Evolutionary conservation across 1,140 invertebrate species (phyloP).

Genomic region (Muscidifurax raptorellus): DNA sequence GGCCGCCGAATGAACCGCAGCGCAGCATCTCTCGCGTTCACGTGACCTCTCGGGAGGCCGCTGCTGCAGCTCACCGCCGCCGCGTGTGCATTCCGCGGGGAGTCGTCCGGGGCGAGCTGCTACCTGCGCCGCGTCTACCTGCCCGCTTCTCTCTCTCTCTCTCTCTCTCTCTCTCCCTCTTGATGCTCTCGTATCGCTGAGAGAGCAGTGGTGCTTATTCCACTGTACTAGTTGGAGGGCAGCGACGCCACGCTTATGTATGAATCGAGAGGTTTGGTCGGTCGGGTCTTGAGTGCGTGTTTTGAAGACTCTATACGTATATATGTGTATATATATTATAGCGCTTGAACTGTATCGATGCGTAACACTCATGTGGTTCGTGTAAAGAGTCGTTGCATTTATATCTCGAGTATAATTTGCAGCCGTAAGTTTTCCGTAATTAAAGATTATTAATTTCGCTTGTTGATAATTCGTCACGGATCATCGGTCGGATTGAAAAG

Average conservation of each 20-base stretch:
- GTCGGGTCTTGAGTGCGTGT: neutral
- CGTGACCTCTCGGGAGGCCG: constrained; percentile 11
- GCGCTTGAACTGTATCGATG: too few species aligned
- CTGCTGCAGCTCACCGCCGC: neutral
- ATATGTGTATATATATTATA: too few species aligned
- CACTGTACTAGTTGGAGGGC: too few species aligned
- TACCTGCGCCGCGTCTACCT: neutral
- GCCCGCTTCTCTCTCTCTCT: neutral
- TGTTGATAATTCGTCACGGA: too few species aligned
- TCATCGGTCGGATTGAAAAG: too few species aligned
- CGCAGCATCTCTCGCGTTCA: constrained; percentile 2
- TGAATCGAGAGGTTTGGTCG: neutral
- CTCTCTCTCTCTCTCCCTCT: constrained; percentile 3
- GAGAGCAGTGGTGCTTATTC: neutral
- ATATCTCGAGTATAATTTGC: too few species aligned
- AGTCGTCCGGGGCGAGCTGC: neutral
- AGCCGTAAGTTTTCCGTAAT: too few species aligned
- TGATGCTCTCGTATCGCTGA: neutral
- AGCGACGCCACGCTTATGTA: neutral
- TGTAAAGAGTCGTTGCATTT: too few species aligned
- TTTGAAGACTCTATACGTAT: neutral
- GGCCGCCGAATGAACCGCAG: neutral
- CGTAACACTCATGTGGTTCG: too few species aligned
- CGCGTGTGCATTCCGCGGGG: constrained; percentile 31
- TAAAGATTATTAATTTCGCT: too few species aligned